Evolutionary conservation across 2,888 invertebrate genomes (phyloP).

Genomic region (Itoplectis maculator): DNA sequence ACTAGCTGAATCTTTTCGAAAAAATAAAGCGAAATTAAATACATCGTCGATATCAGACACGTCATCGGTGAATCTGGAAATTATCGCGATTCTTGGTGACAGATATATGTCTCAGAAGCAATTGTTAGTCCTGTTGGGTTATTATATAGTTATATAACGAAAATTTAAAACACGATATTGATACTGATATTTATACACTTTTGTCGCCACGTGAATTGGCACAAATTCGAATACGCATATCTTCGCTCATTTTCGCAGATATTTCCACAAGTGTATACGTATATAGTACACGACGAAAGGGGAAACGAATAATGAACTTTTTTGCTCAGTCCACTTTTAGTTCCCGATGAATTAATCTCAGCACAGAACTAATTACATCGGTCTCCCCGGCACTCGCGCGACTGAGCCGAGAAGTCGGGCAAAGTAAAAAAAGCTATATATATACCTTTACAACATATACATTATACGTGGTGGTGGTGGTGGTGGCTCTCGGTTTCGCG

Average conservation of each 20-base stretch:
- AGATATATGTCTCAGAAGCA: too few relatives aligned
- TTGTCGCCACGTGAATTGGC: not conserved
- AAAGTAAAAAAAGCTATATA: not conserved
- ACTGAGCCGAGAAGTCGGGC: slow-evolving; percentile 12
- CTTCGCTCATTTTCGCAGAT: not conserved
- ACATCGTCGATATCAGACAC: too few relatives aligned
- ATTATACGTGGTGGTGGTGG: not conserved
- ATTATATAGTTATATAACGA: too few relatives aligned
- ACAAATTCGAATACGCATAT: not conserved
- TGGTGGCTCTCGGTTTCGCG: slow-evolving; percentile 39
- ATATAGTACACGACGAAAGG: not conserved
- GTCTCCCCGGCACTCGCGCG: slow-evolving; percentile 24
- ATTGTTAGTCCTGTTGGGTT: too few relatives aligned
- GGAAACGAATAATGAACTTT: not conserved
- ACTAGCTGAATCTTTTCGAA: too few relatives aligned
- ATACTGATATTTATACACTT: too few relatives aligned
- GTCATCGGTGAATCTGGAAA: too few relatives aligned
- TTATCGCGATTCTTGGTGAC: too few relatives aligned
- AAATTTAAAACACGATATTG: too few relatives aligned
- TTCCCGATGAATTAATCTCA: slow-evolving; percentile 34
- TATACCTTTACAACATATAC: slow-evolving; percentile 4
- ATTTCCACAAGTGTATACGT: slow-evolving; percentile 16
- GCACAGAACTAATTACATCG: slow-evolving; percentile 18
- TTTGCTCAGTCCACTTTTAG: slow-evolving; percentile 3
- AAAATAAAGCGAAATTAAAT: too few relatives aligned